These are phyloP conservation scores for Stylophora pistillata DNA, from an alignment of 64 coral and sea anemone species.

Conservation along the genomic window DNA sequence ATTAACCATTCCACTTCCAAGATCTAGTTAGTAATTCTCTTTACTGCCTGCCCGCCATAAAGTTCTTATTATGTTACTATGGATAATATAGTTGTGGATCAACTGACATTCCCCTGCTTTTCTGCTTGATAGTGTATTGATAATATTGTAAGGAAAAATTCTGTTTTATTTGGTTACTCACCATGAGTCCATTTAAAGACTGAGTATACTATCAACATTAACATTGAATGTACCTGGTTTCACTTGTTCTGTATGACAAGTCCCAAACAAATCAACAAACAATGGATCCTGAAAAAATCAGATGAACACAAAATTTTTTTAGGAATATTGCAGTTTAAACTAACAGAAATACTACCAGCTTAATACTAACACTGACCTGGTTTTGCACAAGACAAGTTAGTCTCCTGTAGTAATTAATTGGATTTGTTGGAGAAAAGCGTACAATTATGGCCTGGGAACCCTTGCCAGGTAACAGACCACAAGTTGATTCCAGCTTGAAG, in stretches of 20 bases:
- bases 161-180: too few relatives aligned
- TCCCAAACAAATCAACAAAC: constrained; percentile 94
- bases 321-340: neutral
- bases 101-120: too few relatives aligned
- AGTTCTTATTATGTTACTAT: too few relatives aligned
- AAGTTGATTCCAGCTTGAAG: constrained; percentile 76
- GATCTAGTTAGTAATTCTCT: too few relatives aligned
- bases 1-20: neutral
- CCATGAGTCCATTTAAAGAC: neutral
- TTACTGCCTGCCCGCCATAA: too few relatives aligned
- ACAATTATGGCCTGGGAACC: constrained; percentile 65
- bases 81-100: too few relatives aligned
- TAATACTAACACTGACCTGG: constrained; percentile 52
- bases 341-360: neutral
- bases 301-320: neutral
- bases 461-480: constrained; percentile 71
- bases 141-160: too few relatives aligned
- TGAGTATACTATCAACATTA: neutral
- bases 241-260: constrained; percentile 95
- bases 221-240: constrained; percentile 77
- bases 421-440: constrained; percentile 68
- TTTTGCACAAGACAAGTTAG: constrained; percentile 91
- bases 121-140: too few relatives aligned
- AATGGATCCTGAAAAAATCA: constrained; percentile 71
- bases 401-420: constrained; percentile 94